Percentiles rank a stretch among this genome's conserved stretches.
Conservation (phyloP, 2,797 vertebrate genomes). For the Cyclura pinguis region DNA sequence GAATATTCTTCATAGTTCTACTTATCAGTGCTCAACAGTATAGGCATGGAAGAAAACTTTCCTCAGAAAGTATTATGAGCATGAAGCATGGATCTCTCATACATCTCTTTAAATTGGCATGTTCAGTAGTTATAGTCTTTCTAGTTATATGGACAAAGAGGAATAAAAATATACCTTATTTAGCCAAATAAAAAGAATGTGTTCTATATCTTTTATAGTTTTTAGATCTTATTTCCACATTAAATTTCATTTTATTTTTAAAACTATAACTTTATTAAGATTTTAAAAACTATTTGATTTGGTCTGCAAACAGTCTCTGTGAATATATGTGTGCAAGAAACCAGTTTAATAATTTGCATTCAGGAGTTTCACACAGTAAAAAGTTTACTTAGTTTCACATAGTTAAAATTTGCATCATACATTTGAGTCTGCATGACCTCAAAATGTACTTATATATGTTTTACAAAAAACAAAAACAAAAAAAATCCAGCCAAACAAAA, state of each 20-base stretch:
- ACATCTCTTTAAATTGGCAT: background rate
- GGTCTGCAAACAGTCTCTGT: conserved; percentile 54
- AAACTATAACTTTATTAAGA: conserved; percentile 20
- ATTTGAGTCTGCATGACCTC: conserved; percentile 43
- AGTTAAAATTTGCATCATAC: conserved; percentile 56
- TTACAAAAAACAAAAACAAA: background rate
- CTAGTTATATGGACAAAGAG: background rate
- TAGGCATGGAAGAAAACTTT: too few species aligned
- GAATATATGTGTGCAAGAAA: conserved; percentile 66
- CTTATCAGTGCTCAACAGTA: too few species aligned
- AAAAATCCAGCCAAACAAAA: background rate
- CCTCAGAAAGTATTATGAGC: too few species aligned
- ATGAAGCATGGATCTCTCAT: background rate
- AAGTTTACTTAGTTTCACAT: conserved; percentile 1
- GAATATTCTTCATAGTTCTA: too few species aligned
- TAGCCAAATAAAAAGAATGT: background rate
- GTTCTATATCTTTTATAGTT: background rate
- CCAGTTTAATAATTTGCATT: conserved; percentile 58
- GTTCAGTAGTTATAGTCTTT: background rate
- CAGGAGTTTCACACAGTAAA: conserved; percentile 49
- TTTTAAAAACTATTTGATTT: conserved; percentile 63
- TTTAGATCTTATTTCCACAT: background rate
- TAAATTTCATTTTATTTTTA: background rate
- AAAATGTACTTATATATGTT: background rate
- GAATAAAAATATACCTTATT: background rate